A percentile compares a stretch with the other conserved stretches of the same genome.
phyloP scores from a whole-genome alignment of 2,888 invertebrate species.

The Clivina fossor region DNA sequence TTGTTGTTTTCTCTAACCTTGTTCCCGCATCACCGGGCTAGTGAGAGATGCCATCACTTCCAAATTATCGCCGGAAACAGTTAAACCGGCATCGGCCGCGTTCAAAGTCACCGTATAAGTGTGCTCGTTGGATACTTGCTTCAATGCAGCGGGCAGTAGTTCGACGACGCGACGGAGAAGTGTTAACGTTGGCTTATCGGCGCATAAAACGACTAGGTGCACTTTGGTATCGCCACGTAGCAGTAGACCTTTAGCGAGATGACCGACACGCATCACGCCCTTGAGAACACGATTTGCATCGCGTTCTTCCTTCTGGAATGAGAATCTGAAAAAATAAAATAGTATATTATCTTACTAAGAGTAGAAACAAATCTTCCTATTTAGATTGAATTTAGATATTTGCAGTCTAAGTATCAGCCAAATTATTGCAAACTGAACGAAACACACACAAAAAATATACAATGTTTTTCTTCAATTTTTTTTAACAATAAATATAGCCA shows the following conservation, averaged over 20 bases:
- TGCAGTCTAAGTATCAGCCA: no score
- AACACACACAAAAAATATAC: no score
- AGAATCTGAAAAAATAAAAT: conserved; percentile 54
- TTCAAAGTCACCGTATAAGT: conserved; percentile 82
- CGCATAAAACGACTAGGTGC: conserved; percentile 90
- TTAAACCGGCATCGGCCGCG: conserved; percentile 82
- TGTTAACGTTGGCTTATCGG: conserved; percentile 88
- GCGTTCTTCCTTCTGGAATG: conserved; percentile 66
- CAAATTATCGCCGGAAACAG: conserved; percentile 76
- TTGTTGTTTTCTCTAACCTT: conserved; percentile 63
- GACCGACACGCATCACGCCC: conserved; percentile 96
- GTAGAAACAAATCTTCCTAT: no score
- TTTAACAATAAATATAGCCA: no score
- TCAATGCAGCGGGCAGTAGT: conserved; percentile 79
- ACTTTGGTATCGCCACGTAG: conserved; percentile 88
- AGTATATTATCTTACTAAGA: conserved; percentile 33
- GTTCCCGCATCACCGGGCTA: conserved; percentile 89
- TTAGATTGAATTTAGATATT: no score
- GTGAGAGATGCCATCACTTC: conserved; percentile 87
- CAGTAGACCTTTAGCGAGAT: conserved; percentile 85
- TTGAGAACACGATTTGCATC: conserved; percentile 75
- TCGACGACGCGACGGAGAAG: conserved; percentile 85
- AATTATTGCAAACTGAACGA: no score
- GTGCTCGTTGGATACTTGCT: conserved; percentile 69
- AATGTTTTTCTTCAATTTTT: no score